Base-by-base conservation (phyloP, 53 echinoderm and acorn worm species). In the Mesocentrotus franciscanus region DNA sequence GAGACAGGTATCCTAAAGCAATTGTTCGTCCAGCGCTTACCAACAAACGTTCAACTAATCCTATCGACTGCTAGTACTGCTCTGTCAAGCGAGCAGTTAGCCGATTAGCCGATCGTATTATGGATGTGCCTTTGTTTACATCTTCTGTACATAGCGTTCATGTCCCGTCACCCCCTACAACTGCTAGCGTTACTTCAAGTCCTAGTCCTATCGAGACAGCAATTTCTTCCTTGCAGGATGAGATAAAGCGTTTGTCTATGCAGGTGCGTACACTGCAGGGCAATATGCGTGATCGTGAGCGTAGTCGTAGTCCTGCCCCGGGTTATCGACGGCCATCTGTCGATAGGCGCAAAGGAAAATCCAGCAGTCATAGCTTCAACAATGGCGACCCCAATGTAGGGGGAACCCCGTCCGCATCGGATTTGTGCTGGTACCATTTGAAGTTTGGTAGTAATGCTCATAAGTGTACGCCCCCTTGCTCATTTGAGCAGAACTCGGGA, bases 341-440 rank as follows among this genome's bases (percentile, higher is more conserved):
- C 22, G 59, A 71, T 56, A 89, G 85, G 24, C 29, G 78, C 33
- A 42, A 20, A 5, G 55, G 1, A 20, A 42, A 14, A 42, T 49
- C 49, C 55, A 26, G 24, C 91, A 15, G 91, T 91, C 17, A 36
- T 24, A 18, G 74, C 74, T 29, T 8, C 27, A 74, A 9, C 27
- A 74, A 30, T 74, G 7, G 27, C 74, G 11, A 8, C 74, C 27
- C 27, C 27, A 29, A 27, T 24, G 27, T 27, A 74, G 11, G 9
- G 74, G 8, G 27, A 74, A 11, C 74, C 8, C 20, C 8, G 7
- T 71, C 71, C 24, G n/a, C 78, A 12, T 76, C 78, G n/a, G 49
- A 95, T 55, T 22, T 42, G 79, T 96, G 95, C 61, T 96, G 96
- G 94, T 96, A 96, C 61, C 96, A 95, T 64, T 89, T 71, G 90